Evolutionary conservation across 1,140 invertebrate genomes (phyloP), one percentile per base, ranked within the genome.

Genomic region (Drosophila mayri): DNA sequence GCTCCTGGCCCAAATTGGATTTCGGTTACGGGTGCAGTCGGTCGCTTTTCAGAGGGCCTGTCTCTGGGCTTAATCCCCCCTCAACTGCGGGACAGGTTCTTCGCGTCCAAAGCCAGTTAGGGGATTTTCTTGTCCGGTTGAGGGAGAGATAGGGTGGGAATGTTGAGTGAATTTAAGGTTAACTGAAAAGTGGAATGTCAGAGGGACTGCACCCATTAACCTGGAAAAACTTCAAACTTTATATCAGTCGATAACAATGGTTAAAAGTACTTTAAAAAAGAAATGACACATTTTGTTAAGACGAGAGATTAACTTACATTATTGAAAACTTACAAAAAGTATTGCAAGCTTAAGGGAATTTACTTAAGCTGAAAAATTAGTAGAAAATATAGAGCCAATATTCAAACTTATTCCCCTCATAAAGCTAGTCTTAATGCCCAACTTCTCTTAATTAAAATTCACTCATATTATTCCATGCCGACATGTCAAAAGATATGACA

Each of bases 1-100:
- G 40, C 50, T 57, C 47, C 57, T 50, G 60, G 37, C 43, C 67
- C 37, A 49, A 75, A 75, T 75, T 75, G 60, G 60, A 75, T 75
- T 65, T 64, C 18, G 22, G 44, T 50, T 61, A 62, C 54, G 57
- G 68, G 49, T 63, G 68, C 68, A 61, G 44, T 30, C 12, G 41
- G 55, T 58, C 35, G 68, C 61, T 57, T 61, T 54, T 59, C 38
- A n/a, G 18, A 22, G 43, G 68, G 32, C 28, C 60, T 63, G 64
- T 14, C 25, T 11, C 25, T 11, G 55, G 52, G 25, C 44, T 32
- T 71, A 72, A 76, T 63, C 50, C 54, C 28, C 44, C 46, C 40
- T 55, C 59, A 57, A 58, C 52, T 28, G 59, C 9, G 38, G 72
- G 68, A 62, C 71, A 75, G 70, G 57, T 74, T 62, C 44, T 63